Base-by-base conservation (phyloP, 2,888 invertebrate genomes). In the Drosophila rellima region DNA sequence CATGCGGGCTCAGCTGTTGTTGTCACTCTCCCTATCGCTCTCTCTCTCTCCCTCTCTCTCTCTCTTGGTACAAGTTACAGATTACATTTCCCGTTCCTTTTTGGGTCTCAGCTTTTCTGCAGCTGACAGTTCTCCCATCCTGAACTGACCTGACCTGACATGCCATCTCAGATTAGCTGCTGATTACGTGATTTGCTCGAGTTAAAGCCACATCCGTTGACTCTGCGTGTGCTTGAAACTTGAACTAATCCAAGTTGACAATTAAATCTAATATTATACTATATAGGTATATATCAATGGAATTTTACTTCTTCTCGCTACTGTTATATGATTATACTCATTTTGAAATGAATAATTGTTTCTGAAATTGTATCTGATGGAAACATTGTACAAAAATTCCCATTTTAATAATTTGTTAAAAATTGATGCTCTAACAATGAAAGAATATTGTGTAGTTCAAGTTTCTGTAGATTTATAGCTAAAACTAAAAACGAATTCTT, bases 1-100 rank as follows among this genome's bases (percentile, higher is more conserved):
- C 74, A 75, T 75, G 74, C 74, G 71, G 71, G 60, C 60, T 54
- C 62, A 63, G 62, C 59, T 75, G 70, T 44, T 66, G 52, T 55
- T 56, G 54, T 15, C 35, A 40, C 17, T 33, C 37, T 33, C 20
- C 5, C 37, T 40, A 8, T 11, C 10, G 39, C 10, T 8, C 37
- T 17, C 15, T 11, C 18, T 10, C 35, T 29, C 8, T 13, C 20
- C 17, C 2, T 1, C 20, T 1, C 11, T 15, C 23, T 17, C 17
- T 17, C 13, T 29, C 20, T 31, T 6, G 31, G 54, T 60, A 56
- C 70, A 61, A 65, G 64, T 70, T 75, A 60, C 67, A 31, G 26
- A 63, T 67, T 75, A 52, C 44, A 37, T 65, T 72, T 62, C n/a
- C 17, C 44, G n/a, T 59, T 52, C 8, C 20, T n/a, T 35, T 37